A percentile compares a stretch with the other conserved stretches of the same genome.
Evolutionary conservation across 2,888 invertebrate species (phyloP).

Genomic region (Caenorhabditis angaria): DNA sequence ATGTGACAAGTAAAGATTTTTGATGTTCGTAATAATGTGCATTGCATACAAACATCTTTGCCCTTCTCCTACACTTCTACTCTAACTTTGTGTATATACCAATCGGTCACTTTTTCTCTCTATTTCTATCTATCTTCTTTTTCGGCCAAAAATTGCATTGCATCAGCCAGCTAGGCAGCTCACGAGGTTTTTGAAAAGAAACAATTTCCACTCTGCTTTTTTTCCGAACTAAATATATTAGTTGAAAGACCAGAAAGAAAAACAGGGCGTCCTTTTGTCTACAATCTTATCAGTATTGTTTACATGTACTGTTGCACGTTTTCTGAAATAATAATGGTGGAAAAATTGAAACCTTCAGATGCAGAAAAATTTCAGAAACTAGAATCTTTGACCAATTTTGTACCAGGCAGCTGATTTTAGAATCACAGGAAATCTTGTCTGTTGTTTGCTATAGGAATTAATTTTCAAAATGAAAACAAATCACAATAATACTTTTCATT

Average conservation of each 20-base stretch:
- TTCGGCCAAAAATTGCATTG: not conserved
- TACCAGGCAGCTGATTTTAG: too few species aligned
- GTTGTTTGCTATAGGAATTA: too few species aligned
- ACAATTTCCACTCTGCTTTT: not conserved
- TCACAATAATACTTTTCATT: too few species aligned
- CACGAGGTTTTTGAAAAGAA: not conserved
- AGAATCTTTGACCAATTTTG: not conserved
- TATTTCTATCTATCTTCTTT: not conserved
- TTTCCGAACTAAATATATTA: not conserved
- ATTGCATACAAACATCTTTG: not conserved
- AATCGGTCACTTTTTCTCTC: conserved; percentile 1
- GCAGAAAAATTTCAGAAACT: not conserved
- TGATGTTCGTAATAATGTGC: conserved; percentile 2
- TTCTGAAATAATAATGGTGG: not conserved
- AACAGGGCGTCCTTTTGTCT: not conserved
- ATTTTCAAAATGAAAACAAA: too few species aligned
- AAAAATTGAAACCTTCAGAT: not conserved
- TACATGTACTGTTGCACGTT: not conserved
- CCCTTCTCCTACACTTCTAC: not conserved
- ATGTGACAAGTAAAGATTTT: not conserved
- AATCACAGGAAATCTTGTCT: too few species aligned
- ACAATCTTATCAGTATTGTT: not conserved
- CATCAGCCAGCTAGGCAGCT: not conserved
- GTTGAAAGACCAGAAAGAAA: not conserved
- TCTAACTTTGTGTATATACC: not conserved